Evolutionary conservation across 2,888 invertebrate species (phyloP), one percentile per base, ranked within the genome.

Genomic region (Drosophila vallismaia): DNA sequence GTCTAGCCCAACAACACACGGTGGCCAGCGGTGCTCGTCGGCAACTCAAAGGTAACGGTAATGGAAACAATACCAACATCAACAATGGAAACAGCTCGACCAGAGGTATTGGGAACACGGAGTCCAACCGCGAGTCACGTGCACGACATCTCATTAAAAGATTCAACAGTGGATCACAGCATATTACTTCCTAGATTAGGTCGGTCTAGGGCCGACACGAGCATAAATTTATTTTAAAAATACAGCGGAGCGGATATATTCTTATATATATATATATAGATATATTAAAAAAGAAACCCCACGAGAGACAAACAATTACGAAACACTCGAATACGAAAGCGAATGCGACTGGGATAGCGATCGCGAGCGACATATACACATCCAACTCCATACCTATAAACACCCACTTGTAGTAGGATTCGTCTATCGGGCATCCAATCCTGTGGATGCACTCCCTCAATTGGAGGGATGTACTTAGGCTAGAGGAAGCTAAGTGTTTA

Each of bases 1-100:
- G 92, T 82, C 87, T 91, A 76, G 88, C 91, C 75, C 87, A 90
- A 71, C 91, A 91, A 71, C 91, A 91, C 69, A 89, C 88, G 31
- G 77, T 86, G 57, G 71, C 81, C 53, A 89, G 40, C 19, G 40
- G 77, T 53, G 75, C 85, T 33, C 85, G 78, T 55, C 66, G 87
- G 49, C 63, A 75, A 9, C 44, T 38, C 12, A 36, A 56, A 50
- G 58, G 31, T 5, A 45, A 19, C 28, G 49, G 46, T 28, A 54
- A 36, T 31, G 46, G 48, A n/a, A 48, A 8, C 31, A 36, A 29
- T 40, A 31, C 14, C 28, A 55, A 44, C 24, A 62, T 31, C 8
- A 64, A 60, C 4, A 58, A 42, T 28, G 75, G 62, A 6, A 71
- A 49, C 10, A 42, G 19, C 40, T n/a, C 36, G 14, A 44, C 5